Evolutionary conservation across 53 echinoderm and acorn worm genomes (phyloP).

Genomic region (Holothuria leucospilota): DNA sequence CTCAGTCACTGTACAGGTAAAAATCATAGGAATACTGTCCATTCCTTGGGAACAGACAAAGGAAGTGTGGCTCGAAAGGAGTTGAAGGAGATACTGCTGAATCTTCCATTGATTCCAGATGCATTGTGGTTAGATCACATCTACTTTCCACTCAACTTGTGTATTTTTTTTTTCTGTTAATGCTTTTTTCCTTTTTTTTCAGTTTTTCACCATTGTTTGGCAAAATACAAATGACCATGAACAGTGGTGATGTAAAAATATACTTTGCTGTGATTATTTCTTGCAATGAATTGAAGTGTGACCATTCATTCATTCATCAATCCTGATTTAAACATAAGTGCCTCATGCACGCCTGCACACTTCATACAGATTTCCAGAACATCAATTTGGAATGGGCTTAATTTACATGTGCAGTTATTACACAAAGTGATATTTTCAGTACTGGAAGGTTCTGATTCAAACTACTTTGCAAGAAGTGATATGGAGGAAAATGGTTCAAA

Average conservation of each 20-base stretch:
- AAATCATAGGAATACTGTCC: slow-evolving; percentile 20
- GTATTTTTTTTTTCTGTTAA: background rate
- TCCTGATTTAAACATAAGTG: no score
- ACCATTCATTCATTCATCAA: no score
- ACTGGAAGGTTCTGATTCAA: no score
- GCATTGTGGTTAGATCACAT: slow-evolving; percentile 6
- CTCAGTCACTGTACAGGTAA: slow-evolving; percentile 27
- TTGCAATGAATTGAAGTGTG: no score
- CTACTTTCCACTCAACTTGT: background rate
- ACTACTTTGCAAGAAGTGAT: no score
- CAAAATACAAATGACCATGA: background rate
- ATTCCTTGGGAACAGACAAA: slow-evolving; percentile 10
- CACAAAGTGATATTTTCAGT: no score
- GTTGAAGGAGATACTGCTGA: background rate
- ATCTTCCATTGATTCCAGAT: background rate
- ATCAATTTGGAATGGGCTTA: no score
- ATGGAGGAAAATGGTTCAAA: no score
- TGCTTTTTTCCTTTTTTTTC: background rate
- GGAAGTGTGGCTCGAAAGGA: background rate
- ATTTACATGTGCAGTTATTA: no score
- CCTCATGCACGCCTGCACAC: no score
- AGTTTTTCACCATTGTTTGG: background rate
- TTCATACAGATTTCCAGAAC: no score
- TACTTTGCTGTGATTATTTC: background rate
- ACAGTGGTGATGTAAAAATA: background rate